Percentiles rank a stretch among this genome's conserved stretches.
These are phyloP conservation scores for Syrista parreyssii DNA, from an alignment of 2,888 invertebrate genomes.

Conservation along the genomic window DNA sequence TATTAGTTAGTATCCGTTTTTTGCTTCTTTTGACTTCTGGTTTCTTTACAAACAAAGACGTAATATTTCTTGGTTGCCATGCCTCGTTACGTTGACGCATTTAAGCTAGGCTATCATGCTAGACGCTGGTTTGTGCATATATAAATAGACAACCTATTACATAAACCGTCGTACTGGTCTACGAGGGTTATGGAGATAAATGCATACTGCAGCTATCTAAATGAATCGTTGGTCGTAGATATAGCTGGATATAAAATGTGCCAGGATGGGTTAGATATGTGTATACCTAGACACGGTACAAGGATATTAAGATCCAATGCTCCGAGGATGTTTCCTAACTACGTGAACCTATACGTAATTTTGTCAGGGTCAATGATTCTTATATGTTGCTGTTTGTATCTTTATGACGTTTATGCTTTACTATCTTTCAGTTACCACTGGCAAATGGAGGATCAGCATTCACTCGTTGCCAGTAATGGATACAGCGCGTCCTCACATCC, in stretches of 20 bases:
- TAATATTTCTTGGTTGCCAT: neutral
- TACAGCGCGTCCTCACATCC: conserved; percentile 53
- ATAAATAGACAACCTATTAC: conserved; percentile 27
- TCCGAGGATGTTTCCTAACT: neutral
- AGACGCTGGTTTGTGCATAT: conserved; percentile 8
- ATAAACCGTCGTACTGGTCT: conserved; percentile 23
- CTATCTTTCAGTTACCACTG: conserved; percentile 54
- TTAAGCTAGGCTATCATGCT: neutral
- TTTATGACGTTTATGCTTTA: conserved; percentile 38
- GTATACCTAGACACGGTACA: neutral
- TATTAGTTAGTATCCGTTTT: neutral
- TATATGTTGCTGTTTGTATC: neutral
- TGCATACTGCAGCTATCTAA: conserved; percentile 10
- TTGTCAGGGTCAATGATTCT: neutral
- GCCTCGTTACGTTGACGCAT: neutral
- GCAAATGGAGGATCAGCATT: conserved; percentile 59
- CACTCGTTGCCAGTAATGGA: conserved; percentile 50
- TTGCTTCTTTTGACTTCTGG: neutral
- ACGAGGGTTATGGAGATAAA: conserved; percentile 10
- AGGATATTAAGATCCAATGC: neutral
- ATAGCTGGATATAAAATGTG: conserved; percentile 11
- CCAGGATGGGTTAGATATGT: neutral
- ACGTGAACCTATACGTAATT: neutral
- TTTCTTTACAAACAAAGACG: neutral
- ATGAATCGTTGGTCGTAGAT: conserved; percentile 14